Evolutionary conservation across 2,888 invertebrate species (phyloP).

Genomic region (Liodrosophila aerea): DNA sequence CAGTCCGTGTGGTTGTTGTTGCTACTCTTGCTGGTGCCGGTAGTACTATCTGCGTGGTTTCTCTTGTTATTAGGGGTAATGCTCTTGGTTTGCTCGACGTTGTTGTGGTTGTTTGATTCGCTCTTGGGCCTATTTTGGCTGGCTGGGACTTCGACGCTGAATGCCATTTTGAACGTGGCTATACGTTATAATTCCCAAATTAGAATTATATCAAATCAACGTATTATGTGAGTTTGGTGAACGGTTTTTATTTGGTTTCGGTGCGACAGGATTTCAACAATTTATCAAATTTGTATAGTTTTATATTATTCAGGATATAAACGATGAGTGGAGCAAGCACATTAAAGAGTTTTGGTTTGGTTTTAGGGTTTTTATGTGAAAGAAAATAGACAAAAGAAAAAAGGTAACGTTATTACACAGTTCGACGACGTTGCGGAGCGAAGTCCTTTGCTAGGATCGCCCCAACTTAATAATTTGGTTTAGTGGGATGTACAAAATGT

Average conservation of each 20-base stretch:
- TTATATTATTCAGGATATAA: conserved; percentile 56
- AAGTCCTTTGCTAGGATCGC: conserved; percentile 40
- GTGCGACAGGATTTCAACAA: conserved; percentile 54
- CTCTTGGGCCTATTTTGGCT: conserved; percentile 77
- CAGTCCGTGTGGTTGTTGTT: conserved; percentile 50
- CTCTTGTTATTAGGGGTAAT: conserved; percentile 20
- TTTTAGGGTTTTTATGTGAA: conserved; percentile 62
- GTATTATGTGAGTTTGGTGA: conserved; percentile 34
- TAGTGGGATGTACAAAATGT: conserved; percentile 12
- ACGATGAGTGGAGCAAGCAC: conserved; percentile 80
- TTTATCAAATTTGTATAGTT: conserved; percentile 37
- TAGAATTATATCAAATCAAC: conserved; percentile 6
- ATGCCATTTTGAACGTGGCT: conserved; percentile 81
- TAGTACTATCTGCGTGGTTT: conserved; percentile 30
- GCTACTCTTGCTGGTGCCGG: conserved; percentile 45
- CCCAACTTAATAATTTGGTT: conserved; percentile 32
- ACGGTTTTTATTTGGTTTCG: conserved; percentile 61
- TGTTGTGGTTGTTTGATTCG: conserved; percentile 47
- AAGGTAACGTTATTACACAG: conserved; percentile 77
- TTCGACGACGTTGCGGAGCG: conserved; percentile 58
- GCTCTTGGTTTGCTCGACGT: conserved; percentile 34
- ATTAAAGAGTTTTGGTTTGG: conserved; percentile 61
- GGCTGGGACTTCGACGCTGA: conserved; percentile 73
- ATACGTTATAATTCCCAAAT: conserved; percentile 36
- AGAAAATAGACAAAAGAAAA: conserved; percentile 80